Base-by-base conservation (phyloP, 1,140 invertebrate species). In the Lasioglossum baleicum region DNA sequence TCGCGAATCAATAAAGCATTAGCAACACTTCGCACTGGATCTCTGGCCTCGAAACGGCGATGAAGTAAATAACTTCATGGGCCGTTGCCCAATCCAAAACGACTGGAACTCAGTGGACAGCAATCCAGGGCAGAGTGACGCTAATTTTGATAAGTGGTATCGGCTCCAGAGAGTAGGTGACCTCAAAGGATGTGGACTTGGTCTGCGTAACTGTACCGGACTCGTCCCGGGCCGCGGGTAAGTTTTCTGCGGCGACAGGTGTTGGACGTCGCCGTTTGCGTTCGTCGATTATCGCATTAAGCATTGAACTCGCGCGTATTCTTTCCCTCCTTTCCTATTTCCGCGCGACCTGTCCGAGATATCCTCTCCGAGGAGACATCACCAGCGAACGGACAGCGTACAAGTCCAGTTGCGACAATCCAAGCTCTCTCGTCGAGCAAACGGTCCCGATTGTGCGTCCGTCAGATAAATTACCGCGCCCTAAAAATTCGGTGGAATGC, bases 151-250 rank as follows among this genome's bases (percentile, higher is more conserved):
- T 48, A 31, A 65, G 8, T 31, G 20, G 17, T 0, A 26, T 15
- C 56, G n/a, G 26, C 42, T 35, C 15, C 68, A 60, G 53, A 48
- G 67, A 84, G 82, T 83, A 75, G 82, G 82, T 80, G 83, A 83
- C 76, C 82, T 80, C 44, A 53, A 83, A 84, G 82, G 71, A 84
- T 84, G 83, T 83, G 75, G 83, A 83, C 65, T 70, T 80, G 80
- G 17, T 60, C 31, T 69, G 53, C 48, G 65, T 85, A 85, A 84
- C 83, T 77, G 82, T 85, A 85, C 66, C 73, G 53, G 35, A 58
- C 20, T n/a, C 51, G 51, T 20, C 10, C 35, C 44, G 44, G 44
- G 44, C 44, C 44, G 44, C 44, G 44, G 8, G 44, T 2, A 8
- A 11, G 42, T 8, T 44, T 44, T 10, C 42, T 0, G 44, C 44